phyloP scores from a whole-genome alignment of 2,888 invertebrate genomes.

The Yponomeuta evonymella region DNA sequence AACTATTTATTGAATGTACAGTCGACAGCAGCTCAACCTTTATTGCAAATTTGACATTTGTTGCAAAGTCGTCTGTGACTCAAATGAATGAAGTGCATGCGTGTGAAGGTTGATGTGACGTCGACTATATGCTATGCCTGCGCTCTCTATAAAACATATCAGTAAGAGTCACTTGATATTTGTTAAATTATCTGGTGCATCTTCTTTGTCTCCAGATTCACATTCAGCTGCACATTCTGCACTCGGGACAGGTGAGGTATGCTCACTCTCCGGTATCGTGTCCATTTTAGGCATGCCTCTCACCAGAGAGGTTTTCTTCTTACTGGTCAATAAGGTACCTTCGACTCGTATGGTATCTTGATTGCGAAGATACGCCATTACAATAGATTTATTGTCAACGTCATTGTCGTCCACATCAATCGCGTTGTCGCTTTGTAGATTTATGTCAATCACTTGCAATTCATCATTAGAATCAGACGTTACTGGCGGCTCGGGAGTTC shows the following conservation, averaged over 20 bases:
- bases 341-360: conserved; percentile 35
- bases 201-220: not conserved
- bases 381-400: conserved; percentile 40
- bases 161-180: too few relatives aligned
- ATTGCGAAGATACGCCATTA: conserved; percentile 43
- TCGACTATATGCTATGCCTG: too few relatives aligned
- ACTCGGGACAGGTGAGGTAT: conserved; percentile 31
- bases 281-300: conserved; percentile 51
- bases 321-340: conserved; percentile 32
- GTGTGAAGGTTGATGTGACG: too few relatives aligned
- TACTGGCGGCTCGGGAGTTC: not conserved
- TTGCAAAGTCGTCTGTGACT: too few relatives aligned
- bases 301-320: conserved; percentile 44
- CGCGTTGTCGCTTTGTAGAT: conserved; percentile 45
- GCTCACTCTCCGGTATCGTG: conserved; percentile 47
- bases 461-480: conserved; percentile 33
- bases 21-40: not conserved
- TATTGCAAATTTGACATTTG: too few relatives aligned
- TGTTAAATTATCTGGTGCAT: not conserved
- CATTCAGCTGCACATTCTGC: not conserved
- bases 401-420: conserved; percentile 29
- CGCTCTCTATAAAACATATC: not conserved
- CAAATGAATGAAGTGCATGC: too few relatives aligned
- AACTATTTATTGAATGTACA: not conserved
- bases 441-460: conserved; percentile 43